phyloP scores from a whole-genome alignment of 2,797 vertebrate species.

The Podarcis lilfordi region DNA sequence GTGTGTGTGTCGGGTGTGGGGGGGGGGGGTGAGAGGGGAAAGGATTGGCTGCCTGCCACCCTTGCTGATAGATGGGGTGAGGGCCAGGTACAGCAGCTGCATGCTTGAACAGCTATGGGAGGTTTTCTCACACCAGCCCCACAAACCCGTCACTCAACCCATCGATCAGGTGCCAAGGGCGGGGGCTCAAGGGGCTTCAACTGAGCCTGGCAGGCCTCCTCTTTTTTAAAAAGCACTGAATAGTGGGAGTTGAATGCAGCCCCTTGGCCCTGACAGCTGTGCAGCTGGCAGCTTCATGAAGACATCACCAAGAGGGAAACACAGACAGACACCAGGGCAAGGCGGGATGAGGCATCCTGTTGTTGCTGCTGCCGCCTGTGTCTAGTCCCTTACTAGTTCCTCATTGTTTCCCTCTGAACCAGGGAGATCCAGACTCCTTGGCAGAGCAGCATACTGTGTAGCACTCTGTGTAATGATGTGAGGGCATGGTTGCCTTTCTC shows the following conservation, averaged over 20 bases:
- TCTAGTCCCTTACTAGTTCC: background rate
- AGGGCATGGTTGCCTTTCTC: background rate
- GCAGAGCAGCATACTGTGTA: no score
- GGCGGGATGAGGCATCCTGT: background rate
- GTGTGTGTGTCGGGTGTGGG: background rate
- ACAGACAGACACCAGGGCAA: background rate
- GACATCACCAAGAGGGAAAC: slow-evolving; percentile 28
- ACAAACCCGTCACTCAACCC: slow-evolving; percentile 22
- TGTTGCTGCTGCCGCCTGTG: background rate
- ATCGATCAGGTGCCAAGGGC: slow-evolving; percentile 43
- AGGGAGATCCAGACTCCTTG: background rate
- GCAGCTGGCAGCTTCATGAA: slow-evolving; percentile 34
- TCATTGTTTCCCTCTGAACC: background rate
- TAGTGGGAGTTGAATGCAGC: background rate
- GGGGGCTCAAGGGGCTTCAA: slow-evolving; percentile 31
- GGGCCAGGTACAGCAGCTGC: slow-evolving; percentile 11
- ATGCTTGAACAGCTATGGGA: slow-evolving; percentile 34
- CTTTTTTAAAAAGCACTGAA: background rate
- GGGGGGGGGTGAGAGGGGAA: no score
- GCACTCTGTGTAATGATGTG: background rate
- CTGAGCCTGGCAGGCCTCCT: slow-evolving; percentile 16
- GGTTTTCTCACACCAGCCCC: background rate
- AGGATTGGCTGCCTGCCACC: slow-evolving; percentile 33
- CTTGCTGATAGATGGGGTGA: slow-evolving; percentile 38
- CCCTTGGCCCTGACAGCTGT: slow-evolving; percentile 21